A percentile compares a stretch with the other conserved stretches of the same genome.
phyloP scores from a whole-genome alignment of 1,140 invertebrate genomes.

The Potamilus streckersoni region DNA sequence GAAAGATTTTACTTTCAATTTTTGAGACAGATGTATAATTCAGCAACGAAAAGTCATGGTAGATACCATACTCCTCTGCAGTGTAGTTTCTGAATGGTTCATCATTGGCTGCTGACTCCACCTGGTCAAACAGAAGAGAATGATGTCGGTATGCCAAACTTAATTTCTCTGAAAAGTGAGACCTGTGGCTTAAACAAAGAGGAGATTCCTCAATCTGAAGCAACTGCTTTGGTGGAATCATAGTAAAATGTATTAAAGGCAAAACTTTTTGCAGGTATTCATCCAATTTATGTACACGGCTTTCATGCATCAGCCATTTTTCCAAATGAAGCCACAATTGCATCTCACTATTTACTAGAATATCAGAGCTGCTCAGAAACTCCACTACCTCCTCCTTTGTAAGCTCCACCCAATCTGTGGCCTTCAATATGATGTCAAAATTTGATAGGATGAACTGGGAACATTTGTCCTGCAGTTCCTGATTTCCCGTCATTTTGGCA shows the following conservation, averaged over 20 bases:
- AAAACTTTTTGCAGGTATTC: slow-evolving; percentile 53
- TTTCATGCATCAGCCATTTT: slow-evolving; percentile 51
- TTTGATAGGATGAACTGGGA: slow-evolving; percentile 62
- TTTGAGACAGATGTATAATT: slow-evolving; percentile 50
- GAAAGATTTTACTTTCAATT: slow-evolving; percentile 51
- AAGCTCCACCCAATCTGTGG: slow-evolving; percentile 57
- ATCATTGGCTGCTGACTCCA: slow-evolving; percentile 9
- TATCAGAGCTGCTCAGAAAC: slow-evolving; percentile 58
- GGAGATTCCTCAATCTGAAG: slow-evolving; percentile 50
- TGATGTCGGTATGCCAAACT: slow-evolving; percentile 52
- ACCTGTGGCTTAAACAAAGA: slow-evolving; percentile 37
- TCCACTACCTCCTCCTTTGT: slow-evolving; percentile 48
- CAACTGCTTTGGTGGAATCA: slow-evolving; percentile 57
- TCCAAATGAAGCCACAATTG: slow-evolving; percentile 51
- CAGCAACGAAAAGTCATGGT: slow-evolving; percentile 38
- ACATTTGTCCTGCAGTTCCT: slow-evolving; percentile 52
- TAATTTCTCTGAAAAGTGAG: slow-evolving; percentile 46
- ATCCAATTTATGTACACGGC: slow-evolving; percentile 36
- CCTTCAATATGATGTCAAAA: slow-evolving; percentile 57
- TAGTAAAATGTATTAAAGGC: slow-evolving; percentile 56
- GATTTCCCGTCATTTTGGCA: slow-evolving; percentile 53
- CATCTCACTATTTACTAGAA: slow-evolving; percentile 57
- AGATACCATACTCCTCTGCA: slow-evolving; percentile 38
- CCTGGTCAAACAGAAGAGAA: slow-evolving; percentile 49
- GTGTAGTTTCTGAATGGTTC: slow-evolving; percentile 55